Evolutionary conservation across 2,888 invertebrate species (phyloP), one percentile per base, ranked within the genome.

Genomic region (Noctuana brunneofusca): DNA sequence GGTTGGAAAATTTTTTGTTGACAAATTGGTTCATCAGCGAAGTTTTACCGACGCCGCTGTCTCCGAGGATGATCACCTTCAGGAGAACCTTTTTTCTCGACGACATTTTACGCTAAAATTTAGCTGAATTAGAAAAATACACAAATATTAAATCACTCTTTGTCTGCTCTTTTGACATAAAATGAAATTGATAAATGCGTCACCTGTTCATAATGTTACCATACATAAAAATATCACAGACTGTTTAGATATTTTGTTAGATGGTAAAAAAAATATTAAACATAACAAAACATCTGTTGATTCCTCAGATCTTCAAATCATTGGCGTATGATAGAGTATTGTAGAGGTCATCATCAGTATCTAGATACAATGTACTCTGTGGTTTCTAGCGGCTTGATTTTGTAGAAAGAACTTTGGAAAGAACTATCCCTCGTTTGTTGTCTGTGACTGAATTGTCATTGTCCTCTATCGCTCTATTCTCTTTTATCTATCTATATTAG

Each of bases 21-120:
- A 99, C 99, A 94, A 99, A 99, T 91, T 99, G 99, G 92, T 99
- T 99, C 99, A 99, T 99, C 60, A 99, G 92, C 24, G 99, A 99
- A 49, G 99, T 99, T 89, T 99, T 99, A 46, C 99, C 99, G 67
- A 99, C 99, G 74, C 99, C 98, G 72, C 98, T 98, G 84, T 99
- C 99, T 52, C 99, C 99, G 75, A 99, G 93, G 86, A 99, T 99
- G 81, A 99, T 98, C 64, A 99, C 98, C 93, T 99, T 99, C 76
- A 99, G 92, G 64, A 99, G 93, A 72, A 97, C 96, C 95, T 99
- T 99, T 95, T 98, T 99, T 83, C 97, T 95, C 70, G 96, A 95
- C 71, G 97, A 95, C 97, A 97, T 97, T 88, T 85, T 93, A 75
- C 81, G 86, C 84, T 75, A 79, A 80, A 86, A 85, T 82, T 83